Evolutionary conservation across 2,888 invertebrate genomes (phyloP), one percentile per base, ranked within the genome.

Genomic region (Oasisia sp.): DNA sequence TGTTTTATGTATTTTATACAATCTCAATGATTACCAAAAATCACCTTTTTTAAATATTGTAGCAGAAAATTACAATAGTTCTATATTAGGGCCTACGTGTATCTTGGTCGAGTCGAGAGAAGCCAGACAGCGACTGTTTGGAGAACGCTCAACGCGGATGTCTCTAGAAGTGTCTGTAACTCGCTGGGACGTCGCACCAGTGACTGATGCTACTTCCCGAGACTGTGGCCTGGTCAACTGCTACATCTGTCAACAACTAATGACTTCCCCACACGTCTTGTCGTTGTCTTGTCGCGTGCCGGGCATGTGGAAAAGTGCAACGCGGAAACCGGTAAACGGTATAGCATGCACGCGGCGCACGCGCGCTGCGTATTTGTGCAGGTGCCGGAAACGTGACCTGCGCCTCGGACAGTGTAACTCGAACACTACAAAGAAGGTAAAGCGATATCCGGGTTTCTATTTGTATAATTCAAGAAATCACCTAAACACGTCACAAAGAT

Each of bases 281-380:
- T 14, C 74, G 19, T 74, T 74, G 74, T n/a, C 74, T 74, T 74
- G 74, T 74, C 74, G 74, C 74, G 74, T 74, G 74, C 74, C 74
- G 74, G 74, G 74, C 74, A 74, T 74, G 74, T 74, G 74, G 74
- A 74, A 74, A 74, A n/a, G 74, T 74, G 3, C 27, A 74, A n/a
- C 0, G 74, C 14, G 74, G 74, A 74, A 74, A 19, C 74, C 74
- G 74, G n/a, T 74, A 74, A 74, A 74, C 74, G 74, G 27, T 74
- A 74, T 74, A 74, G 74, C 74, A 74, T 19, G 27, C 19, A 74
- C 74, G 27, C 74, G 27, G 7, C n/a, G 74, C 74, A 74, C 74
- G 74, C 74, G 74, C 27, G 3, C 27, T 74, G 74, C 27, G 5
- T 74, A 74, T 74, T 74, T 74, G 19, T 27, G 74, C 74, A 74